Percentiles rank a stretch among this genome's conserved stretches.
Evolutionary conservation across 2,797 vertebrate species (phyloP).

Genomic region (Etheostoma nigrum): DNA sequence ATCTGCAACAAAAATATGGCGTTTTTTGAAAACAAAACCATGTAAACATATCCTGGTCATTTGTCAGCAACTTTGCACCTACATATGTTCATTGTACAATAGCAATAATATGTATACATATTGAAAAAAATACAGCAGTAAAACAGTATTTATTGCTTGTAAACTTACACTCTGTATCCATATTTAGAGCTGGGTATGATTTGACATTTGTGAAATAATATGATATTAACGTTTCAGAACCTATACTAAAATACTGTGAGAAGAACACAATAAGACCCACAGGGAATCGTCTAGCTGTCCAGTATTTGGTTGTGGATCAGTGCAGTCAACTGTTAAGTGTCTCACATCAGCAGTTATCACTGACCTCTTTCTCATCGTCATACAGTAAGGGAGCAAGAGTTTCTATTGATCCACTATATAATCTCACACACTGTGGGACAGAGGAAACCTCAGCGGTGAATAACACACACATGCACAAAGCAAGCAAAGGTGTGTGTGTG

Average conservation of each 20-base stretch:
- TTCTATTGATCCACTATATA: slow-evolving; percentile 57
- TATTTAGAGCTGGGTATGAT: no score
- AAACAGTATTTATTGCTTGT: no score
- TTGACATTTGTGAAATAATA: no score
- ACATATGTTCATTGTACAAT: no score
- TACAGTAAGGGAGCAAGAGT: slow-evolving; percentile 6
- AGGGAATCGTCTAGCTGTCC: slow-evolving; percentile 20
- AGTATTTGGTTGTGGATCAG: slow-evolving; percentile 52
- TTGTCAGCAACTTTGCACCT: no score
- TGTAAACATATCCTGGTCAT: no score
- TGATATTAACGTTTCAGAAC: no score
- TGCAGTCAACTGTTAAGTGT: slow-evolving; percentile 54
- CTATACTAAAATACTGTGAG: neutral
- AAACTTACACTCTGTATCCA: no score
- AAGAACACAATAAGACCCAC: neutral
- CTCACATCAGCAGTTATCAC: slow-evolving; percentile 56
- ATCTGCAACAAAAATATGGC: no score
- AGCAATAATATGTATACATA: no score
- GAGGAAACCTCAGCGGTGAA: neutral
- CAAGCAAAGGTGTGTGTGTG: neutral
- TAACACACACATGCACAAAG: slow-evolving; percentile 22
- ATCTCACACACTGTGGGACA: slow-evolving; percentile 13
- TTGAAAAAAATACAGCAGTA: no score
- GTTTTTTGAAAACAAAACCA: no score
- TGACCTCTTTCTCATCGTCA: slow-evolving; percentile 35